These are phyloP conservation scores for Xestia xanthographa DNA, from an alignment of 2,888 invertebrate species.

Conservation along the genomic window DNA sequence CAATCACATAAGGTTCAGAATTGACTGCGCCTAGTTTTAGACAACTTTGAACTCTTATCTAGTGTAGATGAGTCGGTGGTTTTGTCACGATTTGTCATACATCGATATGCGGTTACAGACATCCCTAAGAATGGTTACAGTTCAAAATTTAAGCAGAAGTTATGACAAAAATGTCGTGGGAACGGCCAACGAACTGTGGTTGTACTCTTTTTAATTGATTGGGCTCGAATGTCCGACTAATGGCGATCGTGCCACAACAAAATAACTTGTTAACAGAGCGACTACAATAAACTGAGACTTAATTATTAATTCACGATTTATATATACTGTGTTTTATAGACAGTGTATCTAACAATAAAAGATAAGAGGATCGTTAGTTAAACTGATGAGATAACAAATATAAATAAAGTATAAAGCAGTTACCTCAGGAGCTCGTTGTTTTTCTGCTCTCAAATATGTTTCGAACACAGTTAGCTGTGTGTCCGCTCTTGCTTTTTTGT, in stretches of 20 bases:
- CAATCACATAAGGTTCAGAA: slow-evolving; percentile 68
- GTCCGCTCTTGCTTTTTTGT: slow-evolving; percentile 49
- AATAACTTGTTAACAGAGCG: slow-evolving; percentile 77
- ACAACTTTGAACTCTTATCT: slow-evolving; percentile 62
- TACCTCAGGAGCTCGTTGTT: slow-evolving; percentile 58
- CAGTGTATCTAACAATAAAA: slow-evolving; percentile 61
- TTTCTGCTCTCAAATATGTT: slow-evolving; percentile 54
- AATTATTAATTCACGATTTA: slow-evolving; percentile 77
- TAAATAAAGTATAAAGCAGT: slow-evolving; percentile 54
- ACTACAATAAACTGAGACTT: slow-evolving; percentile 70
- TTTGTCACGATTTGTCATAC: slow-evolving; percentile 90
- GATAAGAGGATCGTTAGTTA: slow-evolving; percentile 58
- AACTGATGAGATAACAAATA: slow-evolving; percentile 58
- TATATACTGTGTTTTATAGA: slow-evolving; percentile 62
- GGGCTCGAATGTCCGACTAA: slow-evolving; percentile 74
- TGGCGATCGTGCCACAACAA: slow-evolving; percentile 78
- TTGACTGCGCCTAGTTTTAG: slow-evolving; percentile 44
- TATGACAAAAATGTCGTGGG: slow-evolving; percentile 88
- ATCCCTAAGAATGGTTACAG: slow-evolving; percentile 74
- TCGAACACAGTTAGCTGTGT: slow-evolving; percentile 56
- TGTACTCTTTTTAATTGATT: slow-evolving; percentile 77
- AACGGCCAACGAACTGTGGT: slow-evolving; percentile 80
- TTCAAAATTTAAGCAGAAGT: slow-evolving; percentile 81
- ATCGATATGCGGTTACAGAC: slow-evolving; percentile 85
- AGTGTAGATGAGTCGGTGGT: slow-evolving; percentile 86